Base-by-base conservation (phyloP, 1,140 invertebrate genomes). In the Lutraria rhynchaena region DNA sequence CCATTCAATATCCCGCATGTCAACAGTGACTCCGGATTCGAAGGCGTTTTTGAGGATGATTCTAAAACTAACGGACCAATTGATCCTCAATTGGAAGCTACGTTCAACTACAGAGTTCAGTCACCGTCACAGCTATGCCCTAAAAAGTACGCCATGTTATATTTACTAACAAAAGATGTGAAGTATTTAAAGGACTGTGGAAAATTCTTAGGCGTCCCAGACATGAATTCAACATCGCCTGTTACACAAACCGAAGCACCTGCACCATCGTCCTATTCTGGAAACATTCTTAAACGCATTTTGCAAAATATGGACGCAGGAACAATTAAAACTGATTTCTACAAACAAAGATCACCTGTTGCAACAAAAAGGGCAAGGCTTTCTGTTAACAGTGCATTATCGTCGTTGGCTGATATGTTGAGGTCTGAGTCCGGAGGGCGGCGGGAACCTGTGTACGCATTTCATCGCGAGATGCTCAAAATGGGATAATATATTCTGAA, bases 371-470 rank as follows among this genome's bases (percentile, higher is more conserved):
- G 74, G 44, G 55, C 74, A 19, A 41, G 74, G 46, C 29, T 77
- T 17, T 77, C 74, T 13, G 49, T 77, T 27, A 77, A 65, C 53
- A 57, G 74, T 5, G 58, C 74, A 19, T 22, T 77, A 24, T 29
- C 58, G 3, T 77, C 74, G 19, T 46, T 77, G 41, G 74, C 33
- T 35, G 60, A 65, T 24, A 77, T 77, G 74, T 53, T 77, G 53
- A 58, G 74, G 49, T 60, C 63, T 41, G 74, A 77, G 24, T 65
- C 58, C 29, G 2, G 37, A 7, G 37, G 60, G 15, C 58, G 53
- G 44, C 22, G 44, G 37, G 35, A 44, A 51, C 58, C 58, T 7
- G 24, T 44, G 49, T 77, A 27, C n/a, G 74, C 74, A 22, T 65
- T 77, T n/a, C 74, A 77, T 22, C 27, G 46, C 3, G 74, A 77